Evolutionary conservation across 2,797 vertebrate species (phyloP).

Genomic region (Notoglanidium macrostoma): DNA sequence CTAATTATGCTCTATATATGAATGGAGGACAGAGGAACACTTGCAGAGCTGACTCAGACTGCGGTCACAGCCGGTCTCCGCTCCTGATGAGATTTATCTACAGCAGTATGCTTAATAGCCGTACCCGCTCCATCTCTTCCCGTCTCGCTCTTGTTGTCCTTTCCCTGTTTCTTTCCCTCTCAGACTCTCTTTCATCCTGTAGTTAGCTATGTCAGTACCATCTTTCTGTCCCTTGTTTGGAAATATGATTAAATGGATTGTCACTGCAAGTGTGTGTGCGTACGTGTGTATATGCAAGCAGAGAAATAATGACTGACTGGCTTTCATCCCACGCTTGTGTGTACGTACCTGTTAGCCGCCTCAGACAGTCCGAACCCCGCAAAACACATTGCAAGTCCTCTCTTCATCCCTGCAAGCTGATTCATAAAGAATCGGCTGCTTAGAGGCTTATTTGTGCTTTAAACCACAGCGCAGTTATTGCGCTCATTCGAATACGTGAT

Average conservation of each 20-base stretch:
- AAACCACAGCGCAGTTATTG: background rate
- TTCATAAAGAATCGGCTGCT: background rate
- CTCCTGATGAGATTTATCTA: constrained; percentile 42
- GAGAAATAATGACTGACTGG: constrained; percentile 52
- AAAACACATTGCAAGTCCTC: constrained; percentile 14
- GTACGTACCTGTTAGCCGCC: constrained; percentile 34
- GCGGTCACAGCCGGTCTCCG: background rate
- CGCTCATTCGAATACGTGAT: background rate
- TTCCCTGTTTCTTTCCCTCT: background rate
- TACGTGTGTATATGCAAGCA: constrained; percentile 21
- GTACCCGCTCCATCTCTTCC: constrained; percentile 22
- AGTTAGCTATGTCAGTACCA: background rate
- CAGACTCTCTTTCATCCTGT: constrained; percentile 34
- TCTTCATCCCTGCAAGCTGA: constrained; percentile 5
- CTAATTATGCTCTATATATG: constrained; percentile 28
- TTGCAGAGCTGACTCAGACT: background rate
- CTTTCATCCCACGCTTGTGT: constrained; percentile 39
- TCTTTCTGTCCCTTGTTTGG: constrained; percentile 5
- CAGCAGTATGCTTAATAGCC: constrained; percentile 45
- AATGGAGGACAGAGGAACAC: background rate
- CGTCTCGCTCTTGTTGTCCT: constrained; percentile 26
- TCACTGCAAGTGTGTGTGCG: constrained; percentile 29
- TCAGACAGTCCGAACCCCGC: constrained; percentile 29
- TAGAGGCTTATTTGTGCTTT: background rate
- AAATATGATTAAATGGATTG: constrained; percentile 34